These are phyloP conservation scores for Hozukius guyotensis DNA, from an alignment of 2,797 vertebrate species.

Conservation along the genomic window DNA sequence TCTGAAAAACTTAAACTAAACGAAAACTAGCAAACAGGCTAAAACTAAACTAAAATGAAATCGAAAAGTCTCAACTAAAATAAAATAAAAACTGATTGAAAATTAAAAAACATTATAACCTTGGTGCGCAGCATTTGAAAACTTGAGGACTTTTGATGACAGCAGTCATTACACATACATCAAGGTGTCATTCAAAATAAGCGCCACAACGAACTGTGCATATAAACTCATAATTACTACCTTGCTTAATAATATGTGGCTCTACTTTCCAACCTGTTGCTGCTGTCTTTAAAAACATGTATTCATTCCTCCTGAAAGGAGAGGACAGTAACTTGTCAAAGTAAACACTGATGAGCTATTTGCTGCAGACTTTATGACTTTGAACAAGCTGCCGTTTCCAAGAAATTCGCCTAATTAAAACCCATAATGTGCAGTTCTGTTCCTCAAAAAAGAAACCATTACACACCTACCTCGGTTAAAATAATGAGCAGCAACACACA, in stretches of 20 bases:
- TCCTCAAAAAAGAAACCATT: constrained; percentile 35
- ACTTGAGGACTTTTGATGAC: too few species aligned
- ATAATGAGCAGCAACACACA: constrained; percentile 45
- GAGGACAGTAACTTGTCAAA: constrained; percentile 3
- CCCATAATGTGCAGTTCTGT: background rate
- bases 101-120: too few species aligned
- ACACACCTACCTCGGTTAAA: constrained; percentile 37
- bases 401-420: constrained; percentile 45
- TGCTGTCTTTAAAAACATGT: background rate
- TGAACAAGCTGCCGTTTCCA: constrained; percentile 18
- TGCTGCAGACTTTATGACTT: constrained; percentile 18
- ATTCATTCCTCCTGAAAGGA: background rate
- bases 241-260: background rate
- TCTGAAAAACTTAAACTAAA: too few species aligned
- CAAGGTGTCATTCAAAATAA: background rate
- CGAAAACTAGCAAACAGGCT: too few species aligned
- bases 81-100: too few species aligned
- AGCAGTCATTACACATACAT: background rate
- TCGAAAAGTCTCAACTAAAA: too few species aligned
- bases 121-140: too few species aligned
- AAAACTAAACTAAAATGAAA: too few species aligned
- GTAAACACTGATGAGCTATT: constrained; percentile 12
- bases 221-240: background rate
- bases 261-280: background rate
- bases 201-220: background rate